phyloP scores from a whole-genome alignment of 35 echinoderm and acorn worm species.

The Anneissia japonica region DNA sequence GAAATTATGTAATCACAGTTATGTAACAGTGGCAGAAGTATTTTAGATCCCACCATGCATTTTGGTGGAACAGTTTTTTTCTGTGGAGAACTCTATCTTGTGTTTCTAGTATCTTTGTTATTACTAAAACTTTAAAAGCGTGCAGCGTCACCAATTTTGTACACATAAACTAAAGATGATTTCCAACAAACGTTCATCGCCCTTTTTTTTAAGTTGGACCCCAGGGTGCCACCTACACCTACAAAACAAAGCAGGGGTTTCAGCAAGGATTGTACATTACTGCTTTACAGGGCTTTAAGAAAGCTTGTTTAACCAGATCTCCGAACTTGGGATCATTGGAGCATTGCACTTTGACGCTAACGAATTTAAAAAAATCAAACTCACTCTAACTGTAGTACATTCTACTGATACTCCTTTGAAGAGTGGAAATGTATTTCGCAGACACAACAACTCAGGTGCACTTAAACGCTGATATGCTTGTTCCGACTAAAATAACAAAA shows the following conservation, averaged over 20 bases:
- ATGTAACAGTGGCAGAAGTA: too few relatives aligned
- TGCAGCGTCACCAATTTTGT: too few relatives aligned
- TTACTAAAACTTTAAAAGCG: too few relatives aligned
- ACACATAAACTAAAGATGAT: too few relatives aligned
- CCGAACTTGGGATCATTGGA: neutral
- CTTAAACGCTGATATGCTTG: conserved; percentile 49
- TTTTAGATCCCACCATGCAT: too few relatives aligned
- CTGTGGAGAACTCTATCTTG: too few relatives aligned
- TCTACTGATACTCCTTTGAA: conserved; percentile 70
- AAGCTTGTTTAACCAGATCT: neutral
- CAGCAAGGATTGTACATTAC: neutral
- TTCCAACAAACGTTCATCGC: neutral
- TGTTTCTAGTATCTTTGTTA: too few relatives aligned
- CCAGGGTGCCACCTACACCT: neutral
- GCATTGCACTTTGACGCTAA: neutral
- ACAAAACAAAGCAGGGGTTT: neutral
- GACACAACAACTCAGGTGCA: conserved; percentile 75
- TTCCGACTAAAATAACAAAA: conserved; percentile 40
- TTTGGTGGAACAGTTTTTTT: too few relatives aligned
- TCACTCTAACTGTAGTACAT: conserved; percentile 73
- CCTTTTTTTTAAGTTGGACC: neutral
- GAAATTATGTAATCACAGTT: too few relatives aligned
- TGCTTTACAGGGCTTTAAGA: neutral
- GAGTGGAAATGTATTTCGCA: conserved; percentile 60
- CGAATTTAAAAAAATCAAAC: neutral